Conservation (phyloP, 2,113 vertebrate species). For the Upupa epops region DNA sequence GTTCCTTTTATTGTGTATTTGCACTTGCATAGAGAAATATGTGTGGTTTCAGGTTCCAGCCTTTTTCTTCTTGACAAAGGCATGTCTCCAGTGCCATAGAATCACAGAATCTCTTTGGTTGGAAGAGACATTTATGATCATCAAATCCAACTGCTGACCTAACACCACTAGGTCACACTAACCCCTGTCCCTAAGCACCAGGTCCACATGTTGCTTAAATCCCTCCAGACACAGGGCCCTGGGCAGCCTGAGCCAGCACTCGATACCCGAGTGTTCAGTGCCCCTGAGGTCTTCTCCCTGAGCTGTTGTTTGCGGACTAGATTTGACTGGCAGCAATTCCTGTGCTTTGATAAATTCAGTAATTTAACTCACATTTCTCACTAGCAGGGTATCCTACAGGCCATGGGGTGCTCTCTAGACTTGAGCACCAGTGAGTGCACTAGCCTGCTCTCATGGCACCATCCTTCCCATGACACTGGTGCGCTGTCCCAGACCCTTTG, state of each 20-base stretch:
- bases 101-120: no score
- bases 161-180: no score
- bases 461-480: not conserved
- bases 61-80: not conserved
- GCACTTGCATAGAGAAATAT: not conserved
- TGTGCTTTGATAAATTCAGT: not conserved
- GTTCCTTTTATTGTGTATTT: not conserved
- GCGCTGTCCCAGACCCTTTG: not conserved
- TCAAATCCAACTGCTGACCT: no score
- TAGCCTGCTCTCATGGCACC: not conserved
- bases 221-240: no score
- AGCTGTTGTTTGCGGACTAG: not conserved
- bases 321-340: not conserved
- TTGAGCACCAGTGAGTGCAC: not conserved
- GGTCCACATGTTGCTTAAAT: no score
- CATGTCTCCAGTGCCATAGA: no score
- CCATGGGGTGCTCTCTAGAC: not conserved
- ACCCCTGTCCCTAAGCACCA: no score
- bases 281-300: not conserved
- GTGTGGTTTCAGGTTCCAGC: not conserved
- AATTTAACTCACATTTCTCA: not conserved
- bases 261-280: no score
- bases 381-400: not conserved
- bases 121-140: no score
- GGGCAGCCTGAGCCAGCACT: no score